phyloP scores from a whole-genome alignment of 23 tunicate species.

The Halocynthia roretzi region DNA sequence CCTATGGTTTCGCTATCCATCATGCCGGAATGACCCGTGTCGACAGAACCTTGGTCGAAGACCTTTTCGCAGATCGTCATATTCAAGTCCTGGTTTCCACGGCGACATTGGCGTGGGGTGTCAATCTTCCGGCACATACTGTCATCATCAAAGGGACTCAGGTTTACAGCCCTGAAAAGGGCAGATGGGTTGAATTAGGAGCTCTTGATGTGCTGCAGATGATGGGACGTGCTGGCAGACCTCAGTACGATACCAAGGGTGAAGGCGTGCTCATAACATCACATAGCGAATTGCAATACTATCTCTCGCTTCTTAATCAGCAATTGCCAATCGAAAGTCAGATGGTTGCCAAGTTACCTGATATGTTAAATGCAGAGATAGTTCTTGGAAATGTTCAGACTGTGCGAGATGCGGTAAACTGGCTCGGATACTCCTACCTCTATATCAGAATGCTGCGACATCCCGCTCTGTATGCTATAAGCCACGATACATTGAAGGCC shows the following conservation, averaged over 20 bases:
- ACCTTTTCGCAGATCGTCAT: constrained; percentile 90
- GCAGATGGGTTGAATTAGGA: constrained; percentile 95
- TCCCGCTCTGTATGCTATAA: constrained; percentile 68
- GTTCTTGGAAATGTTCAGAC: constrained; percentile 90
- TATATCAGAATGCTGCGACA: constrained; percentile 76
- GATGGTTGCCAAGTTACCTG: constrained; percentile 84
- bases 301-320: constrained; percentile 85
- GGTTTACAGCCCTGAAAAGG: constrained; percentile 96
- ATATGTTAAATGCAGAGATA: constrained; percentile 89
- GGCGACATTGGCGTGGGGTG: constrained; percentile 97
- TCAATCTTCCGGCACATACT: constrained; percentile 93
- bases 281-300: constrained; percentile 79
- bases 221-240: constrained; percentile 99
- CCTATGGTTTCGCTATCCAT: constrained; percentile 97
- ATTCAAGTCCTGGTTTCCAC: constrained; percentile 96
- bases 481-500: constrained; percentile 34
- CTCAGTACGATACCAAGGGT: constrained; percentile 98
- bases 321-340: constrained; percentile 98
- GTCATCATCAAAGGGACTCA: constrained; percentile 99
- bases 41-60: constrained; percentile 93
- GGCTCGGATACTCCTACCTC: constrained; percentile 91
- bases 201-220: constrained; percentile 98
- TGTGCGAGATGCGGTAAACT: constrained; percentile 87
- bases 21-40: constrained; percentile 95
- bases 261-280: constrained; percentile 93